These are phyloP conservation scores for Cerastis rubricosa DNA, from an alignment of 2,888 invertebrate genomes.

Conservation along the genomic window DNA sequence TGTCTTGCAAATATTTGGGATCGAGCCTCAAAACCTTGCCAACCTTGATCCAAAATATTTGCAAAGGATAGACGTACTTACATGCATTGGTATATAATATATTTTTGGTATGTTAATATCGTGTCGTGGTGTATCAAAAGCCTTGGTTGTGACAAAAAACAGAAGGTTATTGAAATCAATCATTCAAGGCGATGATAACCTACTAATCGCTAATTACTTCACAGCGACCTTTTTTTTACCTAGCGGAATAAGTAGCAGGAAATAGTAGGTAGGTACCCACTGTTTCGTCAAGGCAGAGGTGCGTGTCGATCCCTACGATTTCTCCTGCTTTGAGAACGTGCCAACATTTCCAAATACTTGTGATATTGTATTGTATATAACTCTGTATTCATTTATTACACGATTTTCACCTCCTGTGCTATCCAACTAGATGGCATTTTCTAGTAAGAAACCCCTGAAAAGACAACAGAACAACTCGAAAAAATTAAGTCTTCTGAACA, in stretches of 20 bases:
- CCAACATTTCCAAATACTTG: slow-evolving; percentile 48
- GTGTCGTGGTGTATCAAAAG: slow-evolving; percentile 2
- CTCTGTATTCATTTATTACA: slow-evolving; percentile 1
- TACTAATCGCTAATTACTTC: slow-evolving; percentile 67
- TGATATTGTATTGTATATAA: slow-evolving; percentile 31
- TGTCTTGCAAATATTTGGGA: background rate
- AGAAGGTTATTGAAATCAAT: slow-evolving; percentile 58
- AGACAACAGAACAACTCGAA: background rate
- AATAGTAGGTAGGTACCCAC: slow-evolving; percentile 27
- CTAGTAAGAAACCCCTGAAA: background rate
- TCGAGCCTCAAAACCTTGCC: background rate
- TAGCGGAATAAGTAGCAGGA: slow-evolving; percentile 42
- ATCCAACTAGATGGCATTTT: background rate
- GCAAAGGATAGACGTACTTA: background rate
- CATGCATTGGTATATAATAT: background rate
- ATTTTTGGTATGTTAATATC: background rate
- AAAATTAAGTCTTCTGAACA: background rate
- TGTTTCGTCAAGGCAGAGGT: slow-evolving; percentile 47
- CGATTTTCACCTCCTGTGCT: background rate
- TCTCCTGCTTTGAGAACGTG: slow-evolving; percentile 48
- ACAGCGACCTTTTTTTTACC: slow-evolving; percentile 68
- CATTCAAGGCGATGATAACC: slow-evolving; percentile 67
- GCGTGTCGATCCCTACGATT: slow-evolving; percentile 39
- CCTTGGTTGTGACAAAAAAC: slow-evolving; percentile 39
- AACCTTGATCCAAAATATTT: background rate